Evolutionary conservation across 2,797 vertebrate species (phyloP), one percentile per base, ranked within the genome.

Genomic region (Danio jaintianensis): DNA sequence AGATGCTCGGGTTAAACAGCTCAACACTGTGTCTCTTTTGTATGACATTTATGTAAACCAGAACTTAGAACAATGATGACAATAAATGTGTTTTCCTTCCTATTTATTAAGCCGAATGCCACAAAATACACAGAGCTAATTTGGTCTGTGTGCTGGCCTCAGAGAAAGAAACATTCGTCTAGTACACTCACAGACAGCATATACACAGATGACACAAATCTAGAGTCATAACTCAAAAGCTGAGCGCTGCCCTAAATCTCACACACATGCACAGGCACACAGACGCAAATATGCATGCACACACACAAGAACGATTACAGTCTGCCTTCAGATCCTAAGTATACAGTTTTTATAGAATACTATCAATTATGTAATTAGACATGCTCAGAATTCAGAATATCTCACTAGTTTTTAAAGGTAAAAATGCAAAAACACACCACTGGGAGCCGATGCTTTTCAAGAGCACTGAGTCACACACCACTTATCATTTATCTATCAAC

Each of bases 1-100:
- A 78, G 76, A 78, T 78, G 76, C n/a, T 47, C 42, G 29, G 13
- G 67, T 78, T 40, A 78, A 69, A 68, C n/a, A 69, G 45, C 55
- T 61, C 76, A 78, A 42, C 7, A 50, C 55, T 61, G 64, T 40
- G 45, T 78, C 76, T 78, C 11, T 20, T 77, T 67, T 69, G 8
- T 18, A 42, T 78, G 76, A 69, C 55, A 78, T 59, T 68, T 47
- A 69, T 78, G 64, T 78, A 69, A 78, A 78, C 76, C 43, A 69
- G 43, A 69, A 69, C 47, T 40, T 42, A 6, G 29, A 53, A 69
- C 55, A 78, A 73, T 73, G 70, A 73, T 73, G 70, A 73, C 70
- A 56, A 73, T 59, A 73, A 73, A 73, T 73, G 70, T 73, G 70
- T 69, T 69, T 78, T 76, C 75, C 55, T 56, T 61, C n/a, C 22